A percentile compares a stretch with the other conserved stretches of the same genome.
These are phyloP conservation scores for Circaetus gallicus DNA, from an alignment of 2,113 vertebrate species.

Conservation along the genomic window DNA sequence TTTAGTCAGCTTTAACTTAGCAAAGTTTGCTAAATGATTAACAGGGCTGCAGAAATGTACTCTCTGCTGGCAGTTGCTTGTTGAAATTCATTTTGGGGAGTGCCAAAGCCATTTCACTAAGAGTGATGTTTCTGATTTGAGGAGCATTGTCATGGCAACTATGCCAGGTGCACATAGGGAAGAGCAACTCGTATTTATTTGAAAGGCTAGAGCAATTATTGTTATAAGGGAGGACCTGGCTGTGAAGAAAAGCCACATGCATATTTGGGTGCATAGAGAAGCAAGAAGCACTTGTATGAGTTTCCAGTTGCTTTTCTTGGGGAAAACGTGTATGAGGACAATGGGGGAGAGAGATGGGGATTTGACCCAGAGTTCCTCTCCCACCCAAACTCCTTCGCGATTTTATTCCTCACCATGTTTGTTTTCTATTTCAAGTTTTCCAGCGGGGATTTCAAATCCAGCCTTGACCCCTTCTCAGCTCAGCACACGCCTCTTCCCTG, in stretches of 20 bases:
- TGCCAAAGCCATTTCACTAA: conserved; percentile 28
- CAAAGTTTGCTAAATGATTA: conserved; percentile 37
- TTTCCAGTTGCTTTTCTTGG: neutral
- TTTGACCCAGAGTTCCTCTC: neutral
- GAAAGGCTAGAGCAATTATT: conserved; percentile 59
- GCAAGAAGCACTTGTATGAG: neutral
- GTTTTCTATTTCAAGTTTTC: neutral
- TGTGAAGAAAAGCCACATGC: neutral
- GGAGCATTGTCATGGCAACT: conserved; percentile 64
- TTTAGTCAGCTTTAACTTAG: conserved; percentile 16
- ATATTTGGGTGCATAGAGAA: neutral
- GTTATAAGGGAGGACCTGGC: neutral
- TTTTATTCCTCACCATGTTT: neutral
- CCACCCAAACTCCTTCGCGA: neutral
- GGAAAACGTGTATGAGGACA: neutral
- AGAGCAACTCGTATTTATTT: neutral
- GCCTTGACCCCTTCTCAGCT: neutral
- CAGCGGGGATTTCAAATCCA: neutral
- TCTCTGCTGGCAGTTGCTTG: neutral
- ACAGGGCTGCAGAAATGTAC: conserved; percentile 6
- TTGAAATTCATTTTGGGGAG: conserved; percentile 47
- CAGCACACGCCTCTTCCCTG: neutral
- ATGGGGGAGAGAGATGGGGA: neutral
- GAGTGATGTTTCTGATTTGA: conserved; percentile 40
- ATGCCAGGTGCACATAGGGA: conserved; percentile 17